Evolutionary conservation across 1,140 invertebrate genomes (phyloP).

Genomic region (Pygmarrhopalites habei): DNA sequence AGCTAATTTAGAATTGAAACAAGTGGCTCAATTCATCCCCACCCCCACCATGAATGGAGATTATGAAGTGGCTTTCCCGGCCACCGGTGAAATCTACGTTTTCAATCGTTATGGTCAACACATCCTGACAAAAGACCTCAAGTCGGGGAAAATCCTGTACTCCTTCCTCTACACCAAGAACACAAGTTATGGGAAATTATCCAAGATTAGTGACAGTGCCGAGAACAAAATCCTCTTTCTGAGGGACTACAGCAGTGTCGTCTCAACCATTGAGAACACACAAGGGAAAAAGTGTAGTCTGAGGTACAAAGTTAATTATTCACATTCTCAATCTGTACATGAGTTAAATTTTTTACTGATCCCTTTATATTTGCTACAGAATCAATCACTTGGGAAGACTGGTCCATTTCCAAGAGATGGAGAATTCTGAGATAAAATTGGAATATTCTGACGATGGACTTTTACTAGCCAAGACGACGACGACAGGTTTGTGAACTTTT

Average conservation of each 20-base stretch:
- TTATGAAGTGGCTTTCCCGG: slow-evolving; percentile 85
- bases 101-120: slow-evolving; percentile 91
- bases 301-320: no score
- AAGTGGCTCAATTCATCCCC: slow-evolving; percentile 62
- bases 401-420: slow-evolving; percentile 58
- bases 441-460: slow-evolving; percentile 37
- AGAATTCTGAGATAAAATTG: slow-evolving; percentile 31
- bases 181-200: slow-evolving; percentile 88
- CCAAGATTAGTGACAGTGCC: slow-evolving; percentile 82
- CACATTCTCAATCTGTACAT: no score
- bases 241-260: slow-evolving; percentile 65
- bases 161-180: slow-evolving; percentile 95
- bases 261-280: slow-evolving; percentile 85
- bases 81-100: slow-evolving; percentile 84
- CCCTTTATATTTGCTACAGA: no score
- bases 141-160: slow-evolving; percentile 84
- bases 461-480: slow-evolving; percentile 29
- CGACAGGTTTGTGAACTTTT: no score
- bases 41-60: slow-evolving; percentile 80
- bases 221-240: slow-evolving; percentile 88
- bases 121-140: slow-evolving; percentile 82
- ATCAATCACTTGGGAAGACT: slow-evolving; percentile 79
- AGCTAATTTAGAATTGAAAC: slow-evolving; percentile 74
- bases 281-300: slow-evolving; percentile 85
- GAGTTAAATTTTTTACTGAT: no score